phyloP scores from a whole-genome alignment of 1,140 invertebrate genomes.

The Colletes gigas region DNA sequence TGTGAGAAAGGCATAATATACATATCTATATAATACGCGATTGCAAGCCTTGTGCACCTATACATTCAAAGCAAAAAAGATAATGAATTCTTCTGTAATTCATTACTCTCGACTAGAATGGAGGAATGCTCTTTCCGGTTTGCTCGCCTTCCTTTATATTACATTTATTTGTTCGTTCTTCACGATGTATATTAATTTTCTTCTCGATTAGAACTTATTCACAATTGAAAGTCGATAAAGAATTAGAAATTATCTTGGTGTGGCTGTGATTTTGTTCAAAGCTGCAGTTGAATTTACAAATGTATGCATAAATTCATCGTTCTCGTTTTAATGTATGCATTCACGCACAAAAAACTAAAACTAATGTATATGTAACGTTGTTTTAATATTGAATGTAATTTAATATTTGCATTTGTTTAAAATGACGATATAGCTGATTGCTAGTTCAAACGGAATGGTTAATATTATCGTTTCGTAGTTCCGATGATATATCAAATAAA shows the following conservation, averaged over 20 bases:
- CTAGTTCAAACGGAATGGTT: background rate
- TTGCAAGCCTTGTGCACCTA: constrained; percentile 11
- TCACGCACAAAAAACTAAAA: background rate
- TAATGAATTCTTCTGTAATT: constrained; percentile 55
- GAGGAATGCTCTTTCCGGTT: background rate
- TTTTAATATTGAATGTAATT: background rate
- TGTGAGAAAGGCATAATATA: constrained; percentile 1
- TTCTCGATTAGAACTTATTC: background rate
- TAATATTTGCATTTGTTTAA: background rate
- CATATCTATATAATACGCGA: constrained; percentile 11
- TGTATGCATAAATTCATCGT: background rate
- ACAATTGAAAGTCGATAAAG: background rate
- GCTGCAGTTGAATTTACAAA: background rate
- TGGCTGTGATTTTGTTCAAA: background rate
- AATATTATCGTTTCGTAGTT: background rate
- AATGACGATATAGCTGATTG: background rate
- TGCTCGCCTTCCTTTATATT: too few relatives aligned
- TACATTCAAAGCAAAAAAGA: constrained; percentile 52
- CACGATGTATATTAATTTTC: background rate
- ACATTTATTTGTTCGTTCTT: background rate
- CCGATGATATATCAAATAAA: background rate
- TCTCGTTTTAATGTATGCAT: background rate
- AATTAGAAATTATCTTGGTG: background rate
- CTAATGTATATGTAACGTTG: too few relatives aligned
- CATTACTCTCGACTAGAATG: constrained; percentile 6